These are phyloP conservation scores for Stenurella melanura DNA, from an alignment of 2,888 invertebrate species.

Conservation along the genomic window DNA sequence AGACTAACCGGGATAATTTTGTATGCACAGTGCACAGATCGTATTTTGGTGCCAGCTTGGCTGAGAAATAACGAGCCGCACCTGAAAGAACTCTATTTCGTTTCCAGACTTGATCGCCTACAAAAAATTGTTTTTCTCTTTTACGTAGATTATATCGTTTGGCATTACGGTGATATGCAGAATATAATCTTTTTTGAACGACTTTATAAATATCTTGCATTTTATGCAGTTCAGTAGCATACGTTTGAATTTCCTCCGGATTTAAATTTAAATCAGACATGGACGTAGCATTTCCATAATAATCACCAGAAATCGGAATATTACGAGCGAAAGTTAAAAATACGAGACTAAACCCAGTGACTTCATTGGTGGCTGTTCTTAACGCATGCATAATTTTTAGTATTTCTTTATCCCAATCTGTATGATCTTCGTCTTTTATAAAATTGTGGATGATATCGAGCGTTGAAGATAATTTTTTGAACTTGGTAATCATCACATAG, in stretches of 20 bases:
- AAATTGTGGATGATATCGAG: conserved; percentile 5
- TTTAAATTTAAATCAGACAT: neutral
- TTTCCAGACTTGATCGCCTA: neutral
- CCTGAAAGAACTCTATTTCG: neutral
- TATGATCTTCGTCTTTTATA: conserved; percentile 20
- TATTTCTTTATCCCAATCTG: conserved; percentile 36
- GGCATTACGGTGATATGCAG: neutral
- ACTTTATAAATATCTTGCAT: neutral
- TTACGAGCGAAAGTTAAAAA: conserved; percentile 45
- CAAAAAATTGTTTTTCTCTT: neutral
- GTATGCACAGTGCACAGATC: neutral
- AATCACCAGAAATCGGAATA: conserved; percentile 33
- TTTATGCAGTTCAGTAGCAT: neutral
- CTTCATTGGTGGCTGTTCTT: too few relatives aligned
- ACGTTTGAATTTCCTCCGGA: neutral
- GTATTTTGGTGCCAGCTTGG: conserved; percentile 2
- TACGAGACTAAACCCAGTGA: neutral
- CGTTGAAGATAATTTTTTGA: too few relatives aligned
- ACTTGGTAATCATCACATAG: neutral
- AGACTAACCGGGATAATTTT: neutral
- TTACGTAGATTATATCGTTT: conserved; percentile 19
- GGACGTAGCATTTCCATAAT: conserved; percentile 12
- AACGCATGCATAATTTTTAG: neutral
- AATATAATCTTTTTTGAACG: conserved; percentile 1
- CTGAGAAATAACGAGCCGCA: neutral